These are phyloP conservation scores for Scarus forsteni DNA, from an alignment of 2,797 vertebrate genomes.

Conservation along the genomic window DNA sequence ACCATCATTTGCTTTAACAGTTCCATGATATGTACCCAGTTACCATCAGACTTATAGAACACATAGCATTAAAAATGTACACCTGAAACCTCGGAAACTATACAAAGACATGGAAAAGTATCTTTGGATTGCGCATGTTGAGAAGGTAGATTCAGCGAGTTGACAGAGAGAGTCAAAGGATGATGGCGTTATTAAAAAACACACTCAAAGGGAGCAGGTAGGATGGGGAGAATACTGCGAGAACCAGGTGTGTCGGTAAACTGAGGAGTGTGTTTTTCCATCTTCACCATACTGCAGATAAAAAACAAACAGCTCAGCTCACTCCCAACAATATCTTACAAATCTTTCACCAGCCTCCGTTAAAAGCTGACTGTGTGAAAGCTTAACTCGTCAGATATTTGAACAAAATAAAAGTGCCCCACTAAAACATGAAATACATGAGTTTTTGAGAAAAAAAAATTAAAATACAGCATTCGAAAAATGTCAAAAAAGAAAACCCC, in stretches of 20 bases:
- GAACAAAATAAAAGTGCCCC: constrained; percentile 80
- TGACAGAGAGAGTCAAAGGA: constrained; percentile 66
- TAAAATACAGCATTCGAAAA: constrained; percentile 65
- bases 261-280: constrained; percentile 8
- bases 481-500: constrained; percentile 57
- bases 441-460: constrained; percentile 35
- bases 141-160: constrained; percentile 82
- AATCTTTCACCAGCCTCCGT: constrained; percentile 3
- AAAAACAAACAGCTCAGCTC: constrained; percentile 15
- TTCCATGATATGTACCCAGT: constrained; percentile 81
- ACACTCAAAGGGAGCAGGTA: constrained; percentile 23
- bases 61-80: constrained; percentile 74
- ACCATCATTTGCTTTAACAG: constrained; percentile 69
- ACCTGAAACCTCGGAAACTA: constrained; percentile 76
- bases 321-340: constrained; percentile 18
- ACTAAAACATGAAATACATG: constrained; percentile 69
- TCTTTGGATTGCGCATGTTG: constrained; percentile 88
- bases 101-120: constrained; percentile 84
- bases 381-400: constrained; percentile 50
- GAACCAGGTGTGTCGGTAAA: constrained; percentile 30
- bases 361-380: constrained; percentile 39
- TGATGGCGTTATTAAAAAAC: constrained; percentile 34
- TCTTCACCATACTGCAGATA: constrained; percentile 34
- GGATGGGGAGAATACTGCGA: constrained; percentile 12
- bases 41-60: constrained; percentile 73